These are phyloP conservation scores for Synodontis membranacea DNA, from an alignment of 2,113 vertebrate species.

Conservation along the genomic window DNA sequence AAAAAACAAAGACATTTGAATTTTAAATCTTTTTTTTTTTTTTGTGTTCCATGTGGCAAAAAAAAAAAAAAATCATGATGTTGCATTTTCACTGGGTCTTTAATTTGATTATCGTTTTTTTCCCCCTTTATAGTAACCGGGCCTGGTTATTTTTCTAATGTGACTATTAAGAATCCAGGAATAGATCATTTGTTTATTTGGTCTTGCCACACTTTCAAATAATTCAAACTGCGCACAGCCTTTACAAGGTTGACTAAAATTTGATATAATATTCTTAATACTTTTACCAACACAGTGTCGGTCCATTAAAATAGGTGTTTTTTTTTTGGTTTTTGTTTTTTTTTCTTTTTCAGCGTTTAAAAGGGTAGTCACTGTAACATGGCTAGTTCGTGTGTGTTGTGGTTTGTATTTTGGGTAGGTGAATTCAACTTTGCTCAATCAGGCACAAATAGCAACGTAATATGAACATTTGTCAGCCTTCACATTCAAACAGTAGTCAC, in stretches of 20 bases:
- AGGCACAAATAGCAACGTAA: background rate
- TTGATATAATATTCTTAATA: background rate
- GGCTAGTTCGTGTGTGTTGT: background rate
- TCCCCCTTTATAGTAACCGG: background rate
- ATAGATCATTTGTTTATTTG: background rate
- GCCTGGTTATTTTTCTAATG: background rate
- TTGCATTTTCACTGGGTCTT: background rate
- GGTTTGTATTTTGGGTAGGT: background rate
- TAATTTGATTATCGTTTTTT: background rate
- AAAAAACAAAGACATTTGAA: conserved; percentile 53
- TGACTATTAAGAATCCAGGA: background rate
- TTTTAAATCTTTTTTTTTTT: conserved; percentile 42
- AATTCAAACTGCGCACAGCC: background rate
- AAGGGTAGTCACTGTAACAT: background rate
- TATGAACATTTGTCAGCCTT: background rate
- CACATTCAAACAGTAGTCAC: background rate
- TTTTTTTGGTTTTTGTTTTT: no score
- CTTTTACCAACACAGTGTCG: background rate
- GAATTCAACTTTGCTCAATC: background rate
- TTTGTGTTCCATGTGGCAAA: conserved; percentile 5
- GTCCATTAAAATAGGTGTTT: background rate
- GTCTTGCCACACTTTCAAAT: background rate
- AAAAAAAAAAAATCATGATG: background rate
- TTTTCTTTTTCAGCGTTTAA: no score
- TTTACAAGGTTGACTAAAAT: background rate